phyloP scores from a whole-genome alignment of 1,140 invertebrate species.

The Coenobita brevimanus region DNA sequence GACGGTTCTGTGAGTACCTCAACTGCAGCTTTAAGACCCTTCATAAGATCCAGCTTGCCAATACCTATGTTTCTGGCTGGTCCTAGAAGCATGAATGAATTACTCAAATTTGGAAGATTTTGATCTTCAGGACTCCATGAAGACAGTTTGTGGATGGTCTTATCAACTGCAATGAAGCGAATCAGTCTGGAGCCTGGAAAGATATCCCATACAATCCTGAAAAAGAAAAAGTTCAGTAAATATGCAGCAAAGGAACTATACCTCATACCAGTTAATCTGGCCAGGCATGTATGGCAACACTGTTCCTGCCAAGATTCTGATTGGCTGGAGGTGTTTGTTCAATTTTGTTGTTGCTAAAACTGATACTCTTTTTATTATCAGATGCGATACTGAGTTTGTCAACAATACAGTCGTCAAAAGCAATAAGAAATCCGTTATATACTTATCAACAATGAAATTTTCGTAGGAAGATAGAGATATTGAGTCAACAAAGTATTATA shows the following conservation, averaged over 20 bases:
- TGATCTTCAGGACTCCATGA: slow-evolving; percentile 87
- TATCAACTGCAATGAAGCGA: slow-evolving; percentile 88
- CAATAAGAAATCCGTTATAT: no score
- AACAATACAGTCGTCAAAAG: no score
- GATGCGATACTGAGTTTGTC: no score
- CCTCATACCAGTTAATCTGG: no score
- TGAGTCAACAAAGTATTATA: no score
- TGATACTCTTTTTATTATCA: no score
- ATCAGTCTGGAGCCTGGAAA: slow-evolving; percentile 91
- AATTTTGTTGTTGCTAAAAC: no score
- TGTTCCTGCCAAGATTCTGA: no score
- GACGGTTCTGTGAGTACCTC: slow-evolving; percentile 88
- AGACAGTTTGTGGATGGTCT: slow-evolving; percentile 85
- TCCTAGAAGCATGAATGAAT: slow-evolving; percentile 60
- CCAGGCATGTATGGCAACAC: no score
- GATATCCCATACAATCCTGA: slow-evolving; percentile 92
- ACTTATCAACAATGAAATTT: no score
- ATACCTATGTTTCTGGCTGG: slow-evolving; percentile 65
- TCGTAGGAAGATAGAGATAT: no score
- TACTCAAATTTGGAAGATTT: slow-evolving; percentile 78
- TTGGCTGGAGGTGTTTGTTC: no score
- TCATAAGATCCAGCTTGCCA: slow-evolving; percentile 77
- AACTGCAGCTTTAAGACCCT: slow-evolving; percentile 89
- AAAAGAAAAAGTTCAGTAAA: slow-evolving; percentile 23
- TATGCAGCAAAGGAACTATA: background rate